Evolutionary conservation across 2,888 invertebrate species (phyloP), one percentile per base, ranked within the genome.

Genomic region (Shargacucullia verbasci): DNA sequence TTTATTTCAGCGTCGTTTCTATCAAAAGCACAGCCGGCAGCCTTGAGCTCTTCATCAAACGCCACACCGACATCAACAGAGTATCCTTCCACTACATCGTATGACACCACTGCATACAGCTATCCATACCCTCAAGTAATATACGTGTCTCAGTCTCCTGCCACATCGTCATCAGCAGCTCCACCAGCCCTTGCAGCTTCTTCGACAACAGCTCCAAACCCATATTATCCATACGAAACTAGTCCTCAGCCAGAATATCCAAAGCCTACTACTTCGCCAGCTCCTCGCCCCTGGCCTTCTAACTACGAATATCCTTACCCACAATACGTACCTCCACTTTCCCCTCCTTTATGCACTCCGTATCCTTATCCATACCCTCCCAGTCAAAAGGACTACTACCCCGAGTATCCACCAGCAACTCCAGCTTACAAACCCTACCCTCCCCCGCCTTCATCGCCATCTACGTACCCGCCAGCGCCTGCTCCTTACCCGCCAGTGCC

Each of bases 61-160:
- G 15, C 57, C 5, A 58, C 79, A 11, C 65, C 79, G 11, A 44
- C 75, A 3, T 46, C 80, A 4, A 63, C 64, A 0, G 83, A 84
- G 8, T 62, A 73, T 33, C 55, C 71, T 12, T 35, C 70, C 46
- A 67, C 73, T 27, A 61, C 76, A 46, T 59, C 77, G 10, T 81
- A 78, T 35, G 84, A 87, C 12, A 40, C 79, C 6, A 64, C 79
- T 39, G 52, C 78, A 9, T 80, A 78, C 48, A 56, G 63, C n/a
- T 81, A 81, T 49, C 59, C 76, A 3, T 79, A 70, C 58, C 68
- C 74, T 0, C 86, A 86, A 73, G 72, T 87, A 0, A 64, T 89
- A 39, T 91, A 86, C 58, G 78, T 84, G 31, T 73, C 87, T 5
- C 70, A 80, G 20, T 59, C 81, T 10, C 41, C 41, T 2, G 50